Evolutionary conservation across 2,888 invertebrate genomes (phyloP), one percentile per base, ranked within the genome.

Genomic region (Stratiomys singularior): DNA sequence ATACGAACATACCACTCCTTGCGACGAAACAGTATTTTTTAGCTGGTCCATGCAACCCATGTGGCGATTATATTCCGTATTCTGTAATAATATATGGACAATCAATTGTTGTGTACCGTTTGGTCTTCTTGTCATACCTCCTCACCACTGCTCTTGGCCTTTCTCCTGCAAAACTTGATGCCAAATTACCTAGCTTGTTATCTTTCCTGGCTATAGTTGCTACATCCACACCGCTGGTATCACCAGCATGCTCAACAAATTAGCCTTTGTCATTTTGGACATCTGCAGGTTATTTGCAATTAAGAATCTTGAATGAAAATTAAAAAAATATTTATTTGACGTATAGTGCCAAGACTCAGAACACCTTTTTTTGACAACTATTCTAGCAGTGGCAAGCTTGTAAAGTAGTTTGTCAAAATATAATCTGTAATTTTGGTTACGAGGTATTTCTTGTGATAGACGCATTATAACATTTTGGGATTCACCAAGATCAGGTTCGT

Each of bases 131-230:
- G 76, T 81, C 80, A 76, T 81, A 82, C 74, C 82, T 79, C 71
- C 78, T 79, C 37, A 83, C 81, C 78, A 79, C 76, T 13, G 80
- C 71, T 78, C 71, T 80, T 23, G 84, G 83, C 18, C 81, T 18
- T 80, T 81, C 78, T 25, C 83, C 84, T 77, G 79, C 82, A 81
- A 83, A 85, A 78, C 82, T 83, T 9, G 84, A 85, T 52, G 81
- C 79, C n/a, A 83, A 80, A 9, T 79, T 83, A 5, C 85, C 84
- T 77, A 82, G 79, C 82, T 85, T 85, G 79, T 85, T 85, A 78
- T 84, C 83, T 78, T 82, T 83, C 84, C 84, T 85, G 15, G 81
- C 79, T 47, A 85, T 82, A 67, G 76, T 81, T 28, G 82, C 79
- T 30, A 83, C n/a, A 27, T 82, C 81, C 56, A 80, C 78, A 44